These are phyloP conservation scores for Acholoe squamosa DNA, from an alignment of 2,888 invertebrate genomes.

Conservation along the genomic window DNA sequence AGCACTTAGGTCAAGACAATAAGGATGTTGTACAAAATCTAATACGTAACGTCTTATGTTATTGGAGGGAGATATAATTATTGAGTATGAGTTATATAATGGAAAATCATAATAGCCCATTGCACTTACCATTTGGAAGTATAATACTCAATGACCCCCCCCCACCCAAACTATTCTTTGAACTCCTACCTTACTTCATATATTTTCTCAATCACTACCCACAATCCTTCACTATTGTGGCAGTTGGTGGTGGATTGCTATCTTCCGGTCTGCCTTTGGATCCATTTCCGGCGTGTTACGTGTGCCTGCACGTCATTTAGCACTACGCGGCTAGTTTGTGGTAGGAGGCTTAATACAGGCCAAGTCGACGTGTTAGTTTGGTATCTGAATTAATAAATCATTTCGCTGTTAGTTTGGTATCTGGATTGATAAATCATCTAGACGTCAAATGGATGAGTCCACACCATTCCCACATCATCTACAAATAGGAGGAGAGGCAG, in stretches of 20 bases:
- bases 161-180: no score
- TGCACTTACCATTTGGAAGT: no score
- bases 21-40: no score
- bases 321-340: background rate
- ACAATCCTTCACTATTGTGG: no score
- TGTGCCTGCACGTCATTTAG: background rate
- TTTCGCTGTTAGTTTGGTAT: conserved; percentile 8
- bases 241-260: background rate
- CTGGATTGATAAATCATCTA: conserved; percentile 34
- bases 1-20: no score
- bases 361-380: conserved; percentile 33
- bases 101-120: no score
- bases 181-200: no score
- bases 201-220: no score
- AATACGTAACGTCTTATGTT: no score
- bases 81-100: no score
- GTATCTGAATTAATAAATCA: conserved; percentile 36
- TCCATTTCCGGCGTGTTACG: conserved; percentile 23
- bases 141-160: no score
- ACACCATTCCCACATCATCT: conserved; percentile 4
- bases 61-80: no score
- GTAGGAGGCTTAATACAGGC: background rate
- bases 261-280: background rate
- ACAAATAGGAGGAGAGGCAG: background rate
- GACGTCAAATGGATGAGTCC: background rate